phyloP scores from a whole-genome alignment of 92 coral and sea anemone species.

The Porites evermanni region DNA sequence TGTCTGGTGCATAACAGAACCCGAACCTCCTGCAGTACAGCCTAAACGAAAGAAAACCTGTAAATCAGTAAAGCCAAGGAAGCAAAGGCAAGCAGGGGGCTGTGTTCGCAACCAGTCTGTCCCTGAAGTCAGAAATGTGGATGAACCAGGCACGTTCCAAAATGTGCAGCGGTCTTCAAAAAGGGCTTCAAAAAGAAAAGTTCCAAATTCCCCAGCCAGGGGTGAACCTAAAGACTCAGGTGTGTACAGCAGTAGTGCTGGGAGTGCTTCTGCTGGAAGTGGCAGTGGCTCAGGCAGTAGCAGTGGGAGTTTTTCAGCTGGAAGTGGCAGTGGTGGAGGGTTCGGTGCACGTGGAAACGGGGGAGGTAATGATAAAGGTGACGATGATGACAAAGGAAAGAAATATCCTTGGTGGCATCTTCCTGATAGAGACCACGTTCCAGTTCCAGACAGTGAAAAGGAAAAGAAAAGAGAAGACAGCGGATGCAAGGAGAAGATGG shows the following conservation, averaged over 20 bases:
- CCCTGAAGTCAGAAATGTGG: neutral
- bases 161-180: neutral
- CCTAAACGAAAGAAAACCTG: neutral
- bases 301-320: neutral
- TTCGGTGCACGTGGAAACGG: neutral
- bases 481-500: slow-evolving; percentile 21
- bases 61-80: neutral
- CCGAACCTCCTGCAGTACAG: slow-evolving; percentile 2
- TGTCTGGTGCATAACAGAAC: slow-evolving; percentile 14
- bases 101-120: neutral
- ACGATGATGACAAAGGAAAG: neutral
- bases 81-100: neutral
- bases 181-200: neutral
- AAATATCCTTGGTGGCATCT: slow-evolving; percentile 7
- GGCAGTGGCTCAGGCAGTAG: slow-evolving; percentile 2
- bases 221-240: slow-evolving; percentile 33
- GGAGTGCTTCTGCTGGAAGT: slow-evolving; percentile 30
- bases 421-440: neutral
- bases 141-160: neutral
- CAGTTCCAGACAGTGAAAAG: neutral
- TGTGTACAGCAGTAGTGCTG: neutral
- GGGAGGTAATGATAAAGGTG: neutral
- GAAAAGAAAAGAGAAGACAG: neutral
- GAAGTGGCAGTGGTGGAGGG: neutral
- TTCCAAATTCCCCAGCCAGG: neutral